These are phyloP conservation scores for Dexiosoma caninum DNA, from an alignment of 2,888 invertebrate species.

Conservation along the genomic window DNA sequence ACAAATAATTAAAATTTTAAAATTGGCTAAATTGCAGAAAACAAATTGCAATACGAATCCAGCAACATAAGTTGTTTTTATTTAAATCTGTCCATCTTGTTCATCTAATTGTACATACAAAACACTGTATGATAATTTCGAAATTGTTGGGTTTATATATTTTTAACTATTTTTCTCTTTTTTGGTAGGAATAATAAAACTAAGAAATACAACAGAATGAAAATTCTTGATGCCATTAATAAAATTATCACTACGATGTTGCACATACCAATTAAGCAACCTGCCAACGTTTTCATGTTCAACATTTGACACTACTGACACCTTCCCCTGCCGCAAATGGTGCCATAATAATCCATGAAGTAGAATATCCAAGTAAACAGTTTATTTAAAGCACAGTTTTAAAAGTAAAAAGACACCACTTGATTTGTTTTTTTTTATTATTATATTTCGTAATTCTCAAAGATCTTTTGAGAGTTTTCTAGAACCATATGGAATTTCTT, in stretches of 20 bases:
- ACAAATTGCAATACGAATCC: too few relatives aligned
- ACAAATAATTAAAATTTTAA: too few relatives aligned
- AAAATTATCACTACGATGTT: slow-evolving; percentile 76
- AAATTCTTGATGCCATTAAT: slow-evolving; percentile 75
- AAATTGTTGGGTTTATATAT: background rate
- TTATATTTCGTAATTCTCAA: too few relatives aligned
- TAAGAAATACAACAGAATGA: slow-evolving; percentile 53
- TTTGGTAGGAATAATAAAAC: slow-evolving; percentile 31
- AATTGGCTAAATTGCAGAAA: too few relatives aligned
- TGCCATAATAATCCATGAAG: background rate
- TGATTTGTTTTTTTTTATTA: too few relatives aligned
- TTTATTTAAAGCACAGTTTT: too few relatives aligned
- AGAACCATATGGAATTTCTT: too few relatives aligned
- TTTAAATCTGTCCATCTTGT: background rate
- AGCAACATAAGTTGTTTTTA: too few relatives aligned
- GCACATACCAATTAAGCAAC: slow-evolving; percentile 76
- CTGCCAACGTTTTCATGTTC: slow-evolving; percentile 71
- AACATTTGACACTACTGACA: slow-evolving; percentile 70
- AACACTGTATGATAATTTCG: background rate
- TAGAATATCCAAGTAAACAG: background rate
- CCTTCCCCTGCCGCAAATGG: slow-evolving; percentile 16
- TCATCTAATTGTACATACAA: background rate
- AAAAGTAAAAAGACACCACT: too few relatives aligned
- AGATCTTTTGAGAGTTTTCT: too few relatives aligned
- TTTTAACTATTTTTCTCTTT: background rate